A percentile compares a stretch with the other conserved stretches of the same genome.
Conservation (phyloP, 2,113 vertebrate genomes). For the Raja brachyura region DNA sequence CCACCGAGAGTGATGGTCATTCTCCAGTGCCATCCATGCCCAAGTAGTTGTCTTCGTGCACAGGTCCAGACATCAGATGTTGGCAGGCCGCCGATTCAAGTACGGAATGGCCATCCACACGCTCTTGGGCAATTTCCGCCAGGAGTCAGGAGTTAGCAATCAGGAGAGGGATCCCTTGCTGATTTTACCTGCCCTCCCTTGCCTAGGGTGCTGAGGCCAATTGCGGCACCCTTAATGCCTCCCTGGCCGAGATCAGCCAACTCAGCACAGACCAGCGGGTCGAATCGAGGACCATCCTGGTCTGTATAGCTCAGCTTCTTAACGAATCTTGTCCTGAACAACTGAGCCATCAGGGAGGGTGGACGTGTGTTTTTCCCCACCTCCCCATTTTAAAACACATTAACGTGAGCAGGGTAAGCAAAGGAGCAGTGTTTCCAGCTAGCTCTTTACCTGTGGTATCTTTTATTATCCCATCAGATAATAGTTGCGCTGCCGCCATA, state of each 20-base stretch:
- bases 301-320: neutral
- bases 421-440: constrained; percentile 45
- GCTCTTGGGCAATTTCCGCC: neutral
- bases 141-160: neutral
- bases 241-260: constrained; percentile 17
- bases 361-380: neutral
- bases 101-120: neutral
- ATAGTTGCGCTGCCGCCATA: constrained; percentile 56
- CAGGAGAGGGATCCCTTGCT: constrained; percentile 8
- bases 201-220: constrained; percentile 11
- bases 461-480: constrained; percentile 60
- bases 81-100: neutral
- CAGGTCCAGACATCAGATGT: neutral
- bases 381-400: neutral
- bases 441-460: constrained; percentile 75
- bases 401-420: constrained; percentile 4
- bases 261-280: neutral
- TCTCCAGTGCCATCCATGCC: too few species aligned
- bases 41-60: neutral
- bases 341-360: neutral
- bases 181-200: neutral
- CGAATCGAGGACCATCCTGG: constrained; percentile 4
- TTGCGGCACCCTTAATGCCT: neutral
- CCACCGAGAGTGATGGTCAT: neutral
- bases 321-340: neutral